Conservation (phyloP, 2,888 invertebrate genomes). For the Ametastegia equiseti region DNA sequence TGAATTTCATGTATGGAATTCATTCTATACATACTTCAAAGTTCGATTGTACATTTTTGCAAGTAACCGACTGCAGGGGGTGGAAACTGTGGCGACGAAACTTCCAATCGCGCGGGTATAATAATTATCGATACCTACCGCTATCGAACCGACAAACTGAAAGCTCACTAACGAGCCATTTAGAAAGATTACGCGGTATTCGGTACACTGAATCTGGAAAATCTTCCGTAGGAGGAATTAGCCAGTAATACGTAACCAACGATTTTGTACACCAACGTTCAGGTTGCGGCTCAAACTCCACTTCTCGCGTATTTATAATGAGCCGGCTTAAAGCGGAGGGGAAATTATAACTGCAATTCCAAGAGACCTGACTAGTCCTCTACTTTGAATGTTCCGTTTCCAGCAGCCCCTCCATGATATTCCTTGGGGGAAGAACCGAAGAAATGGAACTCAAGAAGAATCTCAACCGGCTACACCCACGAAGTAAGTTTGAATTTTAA, state of each 20-base stretch:
- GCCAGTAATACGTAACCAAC: not conserved
- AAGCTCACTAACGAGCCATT: constrained; percentile 16
- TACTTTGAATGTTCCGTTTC: not conserved
- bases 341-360: constrained; percentile 5
- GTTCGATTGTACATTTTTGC: not conserved
- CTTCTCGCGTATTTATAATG: constrained; percentile 15
- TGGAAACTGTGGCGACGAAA: not conserved
- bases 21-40: not conserved
- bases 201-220: not conserved
- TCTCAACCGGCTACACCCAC: constrained; percentile 16
- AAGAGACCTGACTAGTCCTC: not conserved
- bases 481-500: constrained; percentile 7
- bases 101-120: not conserved
- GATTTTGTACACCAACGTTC: not conserved
- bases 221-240: not conserved
- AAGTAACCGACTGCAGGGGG: not conserved
- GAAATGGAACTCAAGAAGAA: not conserved
- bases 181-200: not conserved
- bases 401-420: not conserved
- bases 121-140: constrained; percentile 19
- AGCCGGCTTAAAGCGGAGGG: not conserved
- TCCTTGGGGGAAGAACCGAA: too few species aligned
- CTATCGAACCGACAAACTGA: not conserved
- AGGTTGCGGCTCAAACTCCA: not conserved
- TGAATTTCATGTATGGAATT: not conserved